Conservation (phyloP, 2,113 vertebrate genomes). For the Bos javanicus region DNA sequence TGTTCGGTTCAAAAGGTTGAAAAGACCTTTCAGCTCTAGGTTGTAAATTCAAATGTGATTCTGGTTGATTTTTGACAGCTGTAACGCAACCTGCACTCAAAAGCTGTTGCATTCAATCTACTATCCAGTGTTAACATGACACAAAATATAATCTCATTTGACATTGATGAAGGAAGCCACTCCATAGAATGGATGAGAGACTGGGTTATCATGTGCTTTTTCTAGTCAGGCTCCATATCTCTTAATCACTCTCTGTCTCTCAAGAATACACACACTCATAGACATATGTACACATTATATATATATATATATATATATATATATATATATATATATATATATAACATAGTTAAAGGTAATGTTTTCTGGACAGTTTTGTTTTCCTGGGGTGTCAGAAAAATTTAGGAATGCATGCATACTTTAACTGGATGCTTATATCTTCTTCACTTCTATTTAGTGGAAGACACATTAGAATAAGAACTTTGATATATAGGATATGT, state of each 20-base stretch:
- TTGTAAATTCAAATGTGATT: conserved; percentile 58
- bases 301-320: too few relatives aligned
- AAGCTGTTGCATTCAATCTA: conserved; percentile 9
- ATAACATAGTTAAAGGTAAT: neutral
- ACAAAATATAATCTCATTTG: conserved; percentile 43
- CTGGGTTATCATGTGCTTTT: neutral
- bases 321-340: too few relatives aligned
- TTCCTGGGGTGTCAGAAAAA: neutral
- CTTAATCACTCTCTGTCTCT: neutral
- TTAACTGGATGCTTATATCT: neutral
- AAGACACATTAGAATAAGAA: neutral
- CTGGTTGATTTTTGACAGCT: conserved; percentile 48
- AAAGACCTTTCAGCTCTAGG: conserved; percentile 20
- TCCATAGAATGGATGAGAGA: neutral
- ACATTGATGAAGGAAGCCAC: neutral
- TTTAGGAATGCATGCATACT: neutral
- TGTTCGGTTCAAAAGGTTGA: conserved; percentile 29
- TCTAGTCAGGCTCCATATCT: neutral
- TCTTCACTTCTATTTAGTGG: neutral
- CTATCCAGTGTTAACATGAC: conserved; percentile 8
- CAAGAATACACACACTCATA: neutral
- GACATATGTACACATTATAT: neutral
- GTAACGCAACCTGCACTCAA: conserved; percentile 19
- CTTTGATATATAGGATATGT: neutral
- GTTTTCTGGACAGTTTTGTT: neutral